Evolutionary conservation across 2,797 vertebrate genomes (phyloP), one percentile per base, ranked within the genome.

Genomic region (Lithobates sylvaticus): DNA sequence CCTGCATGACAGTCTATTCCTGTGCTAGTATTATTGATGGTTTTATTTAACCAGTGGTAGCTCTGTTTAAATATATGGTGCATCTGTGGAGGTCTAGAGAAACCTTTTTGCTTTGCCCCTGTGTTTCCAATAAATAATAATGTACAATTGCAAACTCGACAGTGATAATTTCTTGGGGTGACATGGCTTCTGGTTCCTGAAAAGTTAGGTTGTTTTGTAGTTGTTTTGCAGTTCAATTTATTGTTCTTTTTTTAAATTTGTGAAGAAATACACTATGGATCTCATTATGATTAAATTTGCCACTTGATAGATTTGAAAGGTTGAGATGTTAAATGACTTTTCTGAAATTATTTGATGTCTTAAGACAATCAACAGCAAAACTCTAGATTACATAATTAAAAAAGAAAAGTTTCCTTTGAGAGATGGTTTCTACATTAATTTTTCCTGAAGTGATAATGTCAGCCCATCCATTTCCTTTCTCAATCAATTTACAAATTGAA

Each of bases 321-420:
- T 65, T 65, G 21, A 23, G n/a, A 65, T 65, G 61, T 65, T 65
- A 65, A 65, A 65, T 65, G 68, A 36, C 26, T 71, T 71, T 71
- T 6, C 10, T 18, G 68, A 21, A 32, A 32, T 71, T 0, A 71
- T 65, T 65, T 65, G 21, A 65, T 65, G 61, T 26, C 61, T 26
- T 15, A 23, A 78, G 64, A 64, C 16, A 65, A 78, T 78, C 58
- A 67, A 13, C 23, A 54, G 47, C n/a, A 69, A 29, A 80, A 80
- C 26, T 47, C 67, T 70, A 80, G 42, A 80, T 70, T 80, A 29
- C n/a, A 47, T 29, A 80, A 69, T 69, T 47, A 50, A 67, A 69
- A 69, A 50, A 70, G 61, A 80, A 69, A 54, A 32, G 67, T 50
- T 70, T 80, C 65, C 65, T 80, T 39, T 50, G 78, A 80, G 78